Evolutionary conservation across 1,140 invertebrate species (phyloP).

Genomic region (Druon quercuslanigerum): DNA sequence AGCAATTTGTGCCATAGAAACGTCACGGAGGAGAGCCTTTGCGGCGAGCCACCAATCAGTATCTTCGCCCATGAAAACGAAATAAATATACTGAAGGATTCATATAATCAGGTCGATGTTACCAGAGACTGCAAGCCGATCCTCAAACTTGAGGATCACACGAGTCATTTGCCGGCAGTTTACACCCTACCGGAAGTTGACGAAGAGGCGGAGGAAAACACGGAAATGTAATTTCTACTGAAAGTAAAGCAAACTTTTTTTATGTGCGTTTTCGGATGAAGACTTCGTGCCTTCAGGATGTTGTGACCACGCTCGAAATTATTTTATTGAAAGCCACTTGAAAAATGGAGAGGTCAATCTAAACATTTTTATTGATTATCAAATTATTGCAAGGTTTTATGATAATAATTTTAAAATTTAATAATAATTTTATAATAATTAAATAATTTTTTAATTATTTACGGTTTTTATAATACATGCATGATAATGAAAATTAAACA

Average conservation of each 20-base stretch:
- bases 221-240: constrained; percentile 75
- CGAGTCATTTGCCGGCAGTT: constrained; percentile 72
- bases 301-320: constrained; percentile 33
- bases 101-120: constrained; percentile 72
- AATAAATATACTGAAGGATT: constrained; percentile 73
- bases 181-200: constrained; percentile 80
- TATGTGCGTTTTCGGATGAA: background rate
- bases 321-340: background rate
- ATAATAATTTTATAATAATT: too few species aligned
- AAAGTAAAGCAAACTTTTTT: constrained; percentile 40
- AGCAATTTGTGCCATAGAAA: constrained; percentile 79
- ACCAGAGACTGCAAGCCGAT: constrained; percentile 72
- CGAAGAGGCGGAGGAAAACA: constrained; percentile 79
- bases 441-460: too few species aligned
- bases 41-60: constrained; percentile 78
- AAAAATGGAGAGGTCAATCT: background rate
- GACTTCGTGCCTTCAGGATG: constrained; percentile 32
- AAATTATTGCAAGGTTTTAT: too few species aligned
- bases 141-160: constrained; percentile 70
- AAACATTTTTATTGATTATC: background rate
- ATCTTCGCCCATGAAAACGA: constrained; percentile 75
- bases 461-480: too few species aligned
- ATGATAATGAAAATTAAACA: too few species aligned
- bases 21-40: constrained; percentile 80
- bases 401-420: too few species aligned